phyloP scores from a whole-genome alignment of 2,113 vertebrate species.

The Uria aalge region DNA sequence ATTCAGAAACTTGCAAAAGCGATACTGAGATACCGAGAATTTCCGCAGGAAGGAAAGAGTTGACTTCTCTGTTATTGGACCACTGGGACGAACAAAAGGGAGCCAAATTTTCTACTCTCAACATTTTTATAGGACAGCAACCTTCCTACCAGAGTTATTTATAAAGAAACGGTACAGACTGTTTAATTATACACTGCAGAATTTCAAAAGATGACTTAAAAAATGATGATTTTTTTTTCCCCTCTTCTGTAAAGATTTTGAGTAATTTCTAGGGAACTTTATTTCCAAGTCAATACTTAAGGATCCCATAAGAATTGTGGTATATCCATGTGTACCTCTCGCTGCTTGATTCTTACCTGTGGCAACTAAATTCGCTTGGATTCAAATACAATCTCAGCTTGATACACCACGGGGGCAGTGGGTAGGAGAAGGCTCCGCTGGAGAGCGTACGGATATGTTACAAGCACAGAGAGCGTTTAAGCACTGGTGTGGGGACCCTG shows the following conservation, averaged over 20 bases:
- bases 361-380: not conserved
- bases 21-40: not conserved
- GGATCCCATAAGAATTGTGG: not conserved
- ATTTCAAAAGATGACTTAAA: not conserved
- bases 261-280: constrained; percentile 1
- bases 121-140: constrained; percentile 2
- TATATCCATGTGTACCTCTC: not conserved
- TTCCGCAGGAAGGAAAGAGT: not conserved
- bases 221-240: not conserved
- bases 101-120: not conserved
- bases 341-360: not conserved
- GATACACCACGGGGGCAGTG: not conserved
- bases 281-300: not conserved
- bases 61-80: not conserved
- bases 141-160: constrained; percentile 5
- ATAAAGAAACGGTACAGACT: constrained; percentile 14
- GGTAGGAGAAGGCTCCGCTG: not conserved
- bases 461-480: not conserved
- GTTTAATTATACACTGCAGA: constrained; percentile 23
- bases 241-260: not conserved
- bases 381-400: not conserved
- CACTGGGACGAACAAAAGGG: not conserved
- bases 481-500: not conserved
- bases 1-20: not conserved
- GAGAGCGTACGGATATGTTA: not conserved